phyloP scores from a whole-genome alignment of 2,888 invertebrate genomes.

The Pelosia muscerda region DNA sequence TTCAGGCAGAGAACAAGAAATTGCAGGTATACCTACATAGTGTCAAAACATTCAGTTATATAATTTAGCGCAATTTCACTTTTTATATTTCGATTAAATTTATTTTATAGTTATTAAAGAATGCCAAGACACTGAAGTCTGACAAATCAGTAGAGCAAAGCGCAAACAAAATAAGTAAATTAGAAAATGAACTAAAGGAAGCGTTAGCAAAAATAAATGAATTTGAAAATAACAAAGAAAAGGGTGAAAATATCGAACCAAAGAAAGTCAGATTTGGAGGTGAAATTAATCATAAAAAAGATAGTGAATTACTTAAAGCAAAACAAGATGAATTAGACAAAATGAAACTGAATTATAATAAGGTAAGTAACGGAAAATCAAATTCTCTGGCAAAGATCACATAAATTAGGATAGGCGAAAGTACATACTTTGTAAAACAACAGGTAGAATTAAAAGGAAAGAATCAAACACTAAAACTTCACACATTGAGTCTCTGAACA shows the following conservation, averaged over 20 bases:
- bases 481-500: conserved; percentile 27
- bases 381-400: background rate
- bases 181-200: conserved; percentile 89
- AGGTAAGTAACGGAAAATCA: conserved; percentile 61
- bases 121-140: conserved; percentile 82
- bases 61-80: background rate
- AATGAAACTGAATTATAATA: conserved; percentile 83
- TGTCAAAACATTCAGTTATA: background rate
- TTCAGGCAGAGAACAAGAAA: conserved; percentile 91
- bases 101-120: conserved; percentile 81
- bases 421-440: background rate
- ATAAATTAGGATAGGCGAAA: background rate
- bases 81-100: background rate
- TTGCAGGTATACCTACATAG: conserved; percentile 77
- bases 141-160: conserved; percentile 87
- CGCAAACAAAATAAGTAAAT: conserved; percentile 86
- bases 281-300: conserved; percentile 75
- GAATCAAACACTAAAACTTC: background rate
- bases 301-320: conserved; percentile 74
- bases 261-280: conserved; percentile 82
- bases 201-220: conserved; percentile 87
- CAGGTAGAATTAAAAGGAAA: background rate
- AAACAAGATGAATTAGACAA: conserved; percentile 86
- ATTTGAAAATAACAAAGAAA: conserved; percentile 76
- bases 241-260: conserved; percentile 81